Conservation (phyloP, 2,888 invertebrate species). For the Proisotoma minuta region DNA sequence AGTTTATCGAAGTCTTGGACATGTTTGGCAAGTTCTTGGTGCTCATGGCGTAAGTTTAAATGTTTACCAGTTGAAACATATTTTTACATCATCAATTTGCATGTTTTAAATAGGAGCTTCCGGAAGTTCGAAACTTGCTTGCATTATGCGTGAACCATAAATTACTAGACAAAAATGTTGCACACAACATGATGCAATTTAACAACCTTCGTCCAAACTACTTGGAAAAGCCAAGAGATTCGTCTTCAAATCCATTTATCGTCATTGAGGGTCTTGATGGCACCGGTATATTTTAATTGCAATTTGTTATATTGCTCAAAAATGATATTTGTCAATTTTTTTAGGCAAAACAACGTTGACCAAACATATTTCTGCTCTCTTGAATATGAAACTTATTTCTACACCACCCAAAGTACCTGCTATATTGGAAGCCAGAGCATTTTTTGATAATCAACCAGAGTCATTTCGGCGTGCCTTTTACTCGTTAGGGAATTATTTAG, state of each 20-base stretch:
- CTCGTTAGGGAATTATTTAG: slow-evolving; percentile 54
- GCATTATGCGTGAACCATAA: slow-evolving; percentile 15
- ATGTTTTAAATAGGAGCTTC: not conserved
- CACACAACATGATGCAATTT: not conserved
- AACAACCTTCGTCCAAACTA: not conserved
- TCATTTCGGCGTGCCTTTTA: slow-evolving; percentile 52
- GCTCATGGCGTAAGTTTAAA: slow-evolving; percentile 1
- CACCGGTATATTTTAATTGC: slow-evolving; percentile 49
- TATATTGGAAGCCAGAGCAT: slow-evolving; percentile 46
- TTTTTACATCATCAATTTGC: too few relatives aligned
- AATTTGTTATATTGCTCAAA: not conserved
- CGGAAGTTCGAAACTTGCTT: slow-evolving; percentile 7
- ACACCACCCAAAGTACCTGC: slow-evolving; percentile 51
- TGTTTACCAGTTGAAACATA: too few relatives aligned
- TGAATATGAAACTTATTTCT: slow-evolving; percentile 49
- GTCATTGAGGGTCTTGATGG: slow-evolving; percentile 55
- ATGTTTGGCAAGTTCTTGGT: slow-evolving; percentile 13
- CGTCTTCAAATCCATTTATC: slow-evolving; percentile 50
- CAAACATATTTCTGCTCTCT: slow-evolving; percentile 49
- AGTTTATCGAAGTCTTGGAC: slow-evolving; percentile 15
- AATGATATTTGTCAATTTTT: not conserved
- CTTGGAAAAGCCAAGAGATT: not conserved
- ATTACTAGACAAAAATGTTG: not conserved
- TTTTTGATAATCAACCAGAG: slow-evolving; percentile 50
- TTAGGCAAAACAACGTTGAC: slow-evolving; percentile 53